Evolutionary conservation across 2,888 invertebrate genomes (phyloP).

Genomic region (Meteorus cinctellus): DNA sequence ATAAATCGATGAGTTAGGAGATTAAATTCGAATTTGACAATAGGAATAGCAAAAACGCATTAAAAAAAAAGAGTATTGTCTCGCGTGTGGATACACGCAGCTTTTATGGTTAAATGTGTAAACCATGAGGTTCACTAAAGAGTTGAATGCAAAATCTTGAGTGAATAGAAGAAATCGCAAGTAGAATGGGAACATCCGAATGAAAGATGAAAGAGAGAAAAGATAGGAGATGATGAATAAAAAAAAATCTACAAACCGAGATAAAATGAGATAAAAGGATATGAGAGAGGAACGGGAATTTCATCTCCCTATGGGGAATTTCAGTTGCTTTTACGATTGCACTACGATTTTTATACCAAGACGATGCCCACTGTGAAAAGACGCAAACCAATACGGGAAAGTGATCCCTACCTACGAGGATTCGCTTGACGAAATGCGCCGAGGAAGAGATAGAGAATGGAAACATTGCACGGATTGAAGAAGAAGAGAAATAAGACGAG

Average conservation of each 20-base stretch:
- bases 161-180: constrained; percentile 43
- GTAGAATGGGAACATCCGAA: constrained; percentile 14
- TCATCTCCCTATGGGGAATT: constrained; percentile 6
- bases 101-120: constrained; percentile 67
- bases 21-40: too few species aligned
- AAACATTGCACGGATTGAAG: too few species aligned
- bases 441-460: neutral
- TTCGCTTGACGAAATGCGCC: constrained; percentile 10
- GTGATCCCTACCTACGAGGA: constrained; percentile 1
- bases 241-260: too few species aligned
- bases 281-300: neutral
- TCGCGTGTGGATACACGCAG: constrained; percentile 45
- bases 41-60: too few species aligned
- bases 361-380: constrained; percentile 8
- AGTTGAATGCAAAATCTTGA: constrained; percentile 48
- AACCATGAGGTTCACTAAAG: constrained; percentile 62
- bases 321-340: constrained; percentile 19
- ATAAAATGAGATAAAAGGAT: neutral
- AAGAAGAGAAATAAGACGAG: neutral
- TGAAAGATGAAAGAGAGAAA: constrained; percentile 19
- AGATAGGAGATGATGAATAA: neutral
- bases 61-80: too few species aligned
- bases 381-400: constrained; percentile 9
- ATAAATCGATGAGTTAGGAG: too few species aligned
- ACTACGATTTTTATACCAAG: neutral